These are phyloP conservation scores for Vanessa tameamea DNA, from an alignment of 1,140 invertebrate species.

Conservation along the genomic window DNA sequence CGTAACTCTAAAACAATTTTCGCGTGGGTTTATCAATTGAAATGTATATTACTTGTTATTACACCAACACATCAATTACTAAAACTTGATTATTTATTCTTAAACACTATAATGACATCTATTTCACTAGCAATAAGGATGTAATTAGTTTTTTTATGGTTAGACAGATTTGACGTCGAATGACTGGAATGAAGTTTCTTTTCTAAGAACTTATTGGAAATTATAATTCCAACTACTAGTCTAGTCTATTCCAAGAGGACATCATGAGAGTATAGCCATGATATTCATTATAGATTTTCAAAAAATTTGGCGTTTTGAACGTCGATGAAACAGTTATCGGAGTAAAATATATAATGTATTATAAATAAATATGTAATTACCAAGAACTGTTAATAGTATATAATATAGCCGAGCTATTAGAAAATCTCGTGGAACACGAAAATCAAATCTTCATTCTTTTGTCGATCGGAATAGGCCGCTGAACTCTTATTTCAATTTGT, in stretches of 20 bases:
- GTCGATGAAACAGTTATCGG: too few relatives aligned
- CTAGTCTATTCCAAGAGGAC: background rate
- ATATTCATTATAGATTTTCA: too few relatives aligned
- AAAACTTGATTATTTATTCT: background rate
- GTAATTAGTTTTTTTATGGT: background rate
- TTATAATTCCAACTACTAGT: background rate
- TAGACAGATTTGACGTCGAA: background rate
- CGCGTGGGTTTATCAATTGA: conserved; percentile 30
- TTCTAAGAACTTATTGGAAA: background rate
- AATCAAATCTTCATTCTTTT: too few relatives aligned
- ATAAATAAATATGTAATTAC: too few relatives aligned
- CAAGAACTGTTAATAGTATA: too few relatives aligned
- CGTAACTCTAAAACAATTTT: conserved; percentile 17
- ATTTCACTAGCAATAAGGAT: background rate
- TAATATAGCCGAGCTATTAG: too few relatives aligned
- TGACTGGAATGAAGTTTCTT: background rate
- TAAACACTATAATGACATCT: background rate
- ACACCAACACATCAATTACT: conserved; percentile 7
- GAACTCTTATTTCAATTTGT: too few relatives aligned
- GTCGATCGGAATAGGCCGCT: too few relatives aligned
- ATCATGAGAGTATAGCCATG: too few relatives aligned
- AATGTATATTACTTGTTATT: conserved; percentile 5
- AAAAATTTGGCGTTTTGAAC: background rate
- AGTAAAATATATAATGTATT: too few relatives aligned
- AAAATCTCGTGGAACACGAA: too few relatives aligned